These are phyloP conservation scores for Drosophila maculinotata DNA, from an alignment of 2,888 invertebrate genomes.

Conservation along the genomic window DNA sequence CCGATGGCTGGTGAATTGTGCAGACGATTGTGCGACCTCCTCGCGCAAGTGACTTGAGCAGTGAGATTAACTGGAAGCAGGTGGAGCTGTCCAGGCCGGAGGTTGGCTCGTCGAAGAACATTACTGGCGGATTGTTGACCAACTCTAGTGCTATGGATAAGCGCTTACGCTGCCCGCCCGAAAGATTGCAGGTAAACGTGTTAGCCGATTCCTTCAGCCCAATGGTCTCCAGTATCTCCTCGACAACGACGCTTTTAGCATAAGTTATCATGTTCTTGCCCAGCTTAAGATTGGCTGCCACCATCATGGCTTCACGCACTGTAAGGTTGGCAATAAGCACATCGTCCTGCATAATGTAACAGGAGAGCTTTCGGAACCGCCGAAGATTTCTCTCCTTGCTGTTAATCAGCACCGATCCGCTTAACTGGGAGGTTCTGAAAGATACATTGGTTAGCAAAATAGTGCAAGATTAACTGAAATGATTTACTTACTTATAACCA, in stretches of 20 bases:
- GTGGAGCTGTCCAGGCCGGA: constrained; percentile 97
- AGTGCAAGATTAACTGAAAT: not conserved
- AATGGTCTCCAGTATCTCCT: constrained; percentile 94
- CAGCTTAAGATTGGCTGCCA: constrained; percentile 95
- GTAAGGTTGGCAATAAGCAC: constrained; percentile 95
- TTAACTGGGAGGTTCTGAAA: constrained; percentile 92
- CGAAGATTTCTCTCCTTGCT: constrained; percentile 94
- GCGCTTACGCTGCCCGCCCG: constrained; percentile 96
- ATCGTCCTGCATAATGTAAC: constrained; percentile 99
- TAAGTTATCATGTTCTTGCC: constrained; percentile 90
- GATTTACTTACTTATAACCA: constrained; percentile 91
- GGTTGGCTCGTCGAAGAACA: constrained; percentile 98
- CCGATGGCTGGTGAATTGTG: constrained; percentile 98
- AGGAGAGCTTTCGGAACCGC: constrained; percentile 95
- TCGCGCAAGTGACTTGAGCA: constrained; percentile 94
- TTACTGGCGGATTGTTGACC: constrained; percentile 98
- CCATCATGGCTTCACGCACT: constrained; percentile 96
- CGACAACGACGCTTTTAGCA: constrained; percentile 92
- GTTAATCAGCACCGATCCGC: constrained; percentile 94
- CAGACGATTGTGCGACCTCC: constrained; percentile 96
- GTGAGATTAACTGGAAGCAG: constrained; percentile 95
- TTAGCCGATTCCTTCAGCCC: constrained; percentile 92
- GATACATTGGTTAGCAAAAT: not conserved
- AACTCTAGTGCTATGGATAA: constrained; percentile 96
- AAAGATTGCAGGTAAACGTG: constrained; percentile 92